Percentiles rank a stretch among this genome's conserved stretches.
Conservation (phyloP, 2,888 invertebrate genomes). For the Caenorhabditis japonica region DNA sequence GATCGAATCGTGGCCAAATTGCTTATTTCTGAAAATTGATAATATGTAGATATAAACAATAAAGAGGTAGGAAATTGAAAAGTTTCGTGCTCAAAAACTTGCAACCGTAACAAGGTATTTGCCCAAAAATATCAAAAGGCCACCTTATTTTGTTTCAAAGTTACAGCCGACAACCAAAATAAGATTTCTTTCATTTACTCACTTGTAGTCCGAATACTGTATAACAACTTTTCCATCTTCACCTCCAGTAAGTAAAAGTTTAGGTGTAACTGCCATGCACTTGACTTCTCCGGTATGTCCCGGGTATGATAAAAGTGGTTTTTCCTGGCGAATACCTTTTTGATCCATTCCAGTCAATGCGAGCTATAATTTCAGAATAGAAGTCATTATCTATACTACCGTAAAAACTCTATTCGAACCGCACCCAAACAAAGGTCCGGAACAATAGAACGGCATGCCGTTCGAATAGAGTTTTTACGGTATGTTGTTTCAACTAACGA, state of each 20-base stretch:
- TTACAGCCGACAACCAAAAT: too few relatives aligned
- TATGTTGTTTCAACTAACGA: slow-evolving; percentile 15
- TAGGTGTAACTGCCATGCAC: slow-evolving; percentile 14
- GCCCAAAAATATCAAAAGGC: too few relatives aligned
- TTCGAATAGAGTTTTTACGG: neutral
- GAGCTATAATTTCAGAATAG: slow-evolving; percentile 14
- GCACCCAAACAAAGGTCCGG: too few relatives aligned
- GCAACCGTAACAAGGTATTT: too few relatives aligned
- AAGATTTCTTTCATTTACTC: too few relatives aligned
- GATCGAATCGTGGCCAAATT: slow-evolving; percentile 13
- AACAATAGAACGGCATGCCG: too few relatives aligned
- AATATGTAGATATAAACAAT: too few relatives aligned
- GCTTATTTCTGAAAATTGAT: slow-evolving; percentile 13
- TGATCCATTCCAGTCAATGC: slow-evolving; percentile 32
- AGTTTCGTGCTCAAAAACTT: neutral
- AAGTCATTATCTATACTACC: too few relatives aligned
- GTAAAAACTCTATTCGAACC: too few relatives aligned
- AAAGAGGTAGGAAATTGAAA: too few relatives aligned
- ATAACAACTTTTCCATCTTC: slow-evolving; percentile 57
- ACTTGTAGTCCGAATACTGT: slow-evolving; percentile 49
- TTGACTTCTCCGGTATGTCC: slow-evolving; percentile 33
- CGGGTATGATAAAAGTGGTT: slow-evolving; percentile 6
- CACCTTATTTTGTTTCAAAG: too few relatives aligned
- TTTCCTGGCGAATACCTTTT: slow-evolving; percentile 4
- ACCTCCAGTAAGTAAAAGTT: slow-evolving; percentile 51